phyloP scores from a whole-genome alignment of 2,888 invertebrate species.

The Chymomyza fuscimana region DNA sequence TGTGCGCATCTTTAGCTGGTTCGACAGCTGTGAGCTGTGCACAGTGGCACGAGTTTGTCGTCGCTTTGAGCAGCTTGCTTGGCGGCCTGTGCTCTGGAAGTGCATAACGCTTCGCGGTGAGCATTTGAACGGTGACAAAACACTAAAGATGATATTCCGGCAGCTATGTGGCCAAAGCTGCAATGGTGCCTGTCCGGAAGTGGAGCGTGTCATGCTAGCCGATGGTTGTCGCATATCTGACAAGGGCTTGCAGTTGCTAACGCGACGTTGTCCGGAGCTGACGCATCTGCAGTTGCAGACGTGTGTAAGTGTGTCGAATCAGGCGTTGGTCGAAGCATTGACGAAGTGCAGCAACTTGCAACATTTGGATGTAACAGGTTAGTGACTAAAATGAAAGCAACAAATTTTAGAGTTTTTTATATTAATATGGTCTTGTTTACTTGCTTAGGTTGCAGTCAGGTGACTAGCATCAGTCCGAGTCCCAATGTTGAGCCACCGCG shows the following conservation, averaged over 20 bases:
- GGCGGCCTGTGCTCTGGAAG: constrained; percentile 89
- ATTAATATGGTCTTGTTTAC: not conserved
- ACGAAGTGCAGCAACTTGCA: constrained; percentile 90
- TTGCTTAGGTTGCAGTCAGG: constrained; percentile 85
- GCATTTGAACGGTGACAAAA: constrained; percentile 83
- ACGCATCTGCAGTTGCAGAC: constrained; percentile 90
- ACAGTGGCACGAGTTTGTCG: constrained; percentile 88
- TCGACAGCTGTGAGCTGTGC: constrained; percentile 87
- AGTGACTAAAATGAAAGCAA: constrained; percentile 45
- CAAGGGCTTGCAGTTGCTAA: constrained; percentile 87
- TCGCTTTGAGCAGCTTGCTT: constrained; percentile 87
- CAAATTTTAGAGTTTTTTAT: not conserved
- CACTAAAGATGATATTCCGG: constrained; percentile 83
- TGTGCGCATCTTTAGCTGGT: constrained; percentile 85
- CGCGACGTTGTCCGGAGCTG: constrained; percentile 89
- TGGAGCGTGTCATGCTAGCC: constrained; percentile 84
- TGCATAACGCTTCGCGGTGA: constrained; percentile 84
- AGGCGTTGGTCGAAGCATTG: constrained; percentile 88
- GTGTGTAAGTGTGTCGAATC: constrained; percentile 87
- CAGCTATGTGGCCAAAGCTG: constrained; percentile 85
- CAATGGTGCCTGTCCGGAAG: constrained; percentile 85
- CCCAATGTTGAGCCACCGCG: constrained; percentile 84
- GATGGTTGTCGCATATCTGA: constrained; percentile 88
- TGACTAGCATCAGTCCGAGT: constrained; percentile 88
- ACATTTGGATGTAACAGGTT: constrained; percentile 92